Percentiles rank a stretch among this genome's conserved stretches.
phyloP scores from a whole-genome alignment of 1,140 invertebrate genomes.

The Cardiocondyla obscurior region DNA sequence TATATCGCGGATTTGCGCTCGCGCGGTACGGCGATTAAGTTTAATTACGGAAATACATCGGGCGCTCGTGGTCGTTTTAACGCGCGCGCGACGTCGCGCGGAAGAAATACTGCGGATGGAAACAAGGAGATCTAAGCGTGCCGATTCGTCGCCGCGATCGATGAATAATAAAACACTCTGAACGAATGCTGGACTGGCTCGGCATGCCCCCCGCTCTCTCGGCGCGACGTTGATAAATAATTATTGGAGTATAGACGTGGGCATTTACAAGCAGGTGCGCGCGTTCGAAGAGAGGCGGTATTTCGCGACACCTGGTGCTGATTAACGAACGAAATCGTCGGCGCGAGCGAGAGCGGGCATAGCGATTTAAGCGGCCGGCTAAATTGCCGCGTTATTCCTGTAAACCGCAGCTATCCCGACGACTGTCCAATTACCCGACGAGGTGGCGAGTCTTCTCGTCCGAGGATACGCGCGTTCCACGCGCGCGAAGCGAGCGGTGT shows the following conservation, averaged over 20 bases:
- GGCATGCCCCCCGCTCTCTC: constrained; percentile 45
- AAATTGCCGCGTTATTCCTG: constrained; percentile 72
- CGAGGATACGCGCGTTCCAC: constrained; percentile 53
- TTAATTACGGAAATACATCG: constrained; percentile 19
- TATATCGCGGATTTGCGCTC: not conserved
- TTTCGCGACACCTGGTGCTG: constrained; percentile 68
- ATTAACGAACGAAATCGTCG: constrained; percentile 70
- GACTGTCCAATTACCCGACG: constrained; percentile 70
- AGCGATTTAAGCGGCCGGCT: constrained; percentile 64
- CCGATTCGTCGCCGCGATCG: constrained; percentile 5
- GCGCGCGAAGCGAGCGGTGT: not conserved
- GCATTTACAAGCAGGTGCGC: constrained; percentile 67
- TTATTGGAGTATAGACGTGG: constrained; percentile 64
- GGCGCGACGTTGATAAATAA: constrained; percentile 69
- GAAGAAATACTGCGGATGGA: constrained; percentile 2
- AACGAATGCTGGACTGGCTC: constrained; percentile 4
- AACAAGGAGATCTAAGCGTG: constrained; percentile 1
- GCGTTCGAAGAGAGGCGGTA: constrained; percentile 23
- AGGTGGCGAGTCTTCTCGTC: constrained; percentile 60
- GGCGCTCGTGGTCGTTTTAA: not conserved
- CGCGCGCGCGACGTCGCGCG: not conserved
- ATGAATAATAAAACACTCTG: constrained; percentile 57
- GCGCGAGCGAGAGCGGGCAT: constrained; percentile 38
- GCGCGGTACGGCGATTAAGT: not conserved
- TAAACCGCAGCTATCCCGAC: constrained; percentile 65